phyloP scores from a whole-genome alignment of 1,140 invertebrate genomes.

The Palaemon carinicauda region DNA sequence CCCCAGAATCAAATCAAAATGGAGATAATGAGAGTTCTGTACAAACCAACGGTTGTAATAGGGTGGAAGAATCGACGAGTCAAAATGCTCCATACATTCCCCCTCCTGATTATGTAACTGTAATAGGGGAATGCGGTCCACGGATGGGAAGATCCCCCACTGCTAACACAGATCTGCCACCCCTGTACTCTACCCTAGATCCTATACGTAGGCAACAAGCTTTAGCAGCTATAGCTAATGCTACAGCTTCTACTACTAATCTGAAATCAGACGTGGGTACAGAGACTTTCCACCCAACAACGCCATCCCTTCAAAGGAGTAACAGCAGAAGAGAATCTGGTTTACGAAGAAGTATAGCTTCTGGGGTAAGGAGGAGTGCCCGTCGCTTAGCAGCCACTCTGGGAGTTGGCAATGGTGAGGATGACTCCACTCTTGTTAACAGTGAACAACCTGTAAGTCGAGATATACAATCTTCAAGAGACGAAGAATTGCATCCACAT shows the following conservation, averaged over 20 bases:
- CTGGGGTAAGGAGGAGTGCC: conserved; percentile 41
- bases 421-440: conserved; percentile 21
- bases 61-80: neutral
- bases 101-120: conserved; percentile 49
- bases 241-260: neutral
- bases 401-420: conserved; percentile 21
- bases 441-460: neutral
- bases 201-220: conserved; percentile 49
- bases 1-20: neutral
- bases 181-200: conserved; percentile 53
- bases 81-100: conserved; percentile 44
- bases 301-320: neutral
- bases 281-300: neutral
- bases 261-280: neutral
- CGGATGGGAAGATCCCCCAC: neutral
- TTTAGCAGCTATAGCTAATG: conserved; percentile 20
- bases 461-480: neutral
- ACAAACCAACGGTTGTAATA: neutral
- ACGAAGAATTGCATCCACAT: conserved; percentile 26
- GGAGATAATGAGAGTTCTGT: conserved; percentile 9
- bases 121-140: neutral
- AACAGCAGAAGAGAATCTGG: conserved; percentile 26
- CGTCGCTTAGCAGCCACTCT: conserved; percentile 34
- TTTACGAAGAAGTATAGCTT: conserved; percentile 39
- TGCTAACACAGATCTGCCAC: conserved; percentile 11